Base-by-base conservation (phyloP, 2,797 vertebrate genomes). In the Pogonophryne albipinna region DNA sequence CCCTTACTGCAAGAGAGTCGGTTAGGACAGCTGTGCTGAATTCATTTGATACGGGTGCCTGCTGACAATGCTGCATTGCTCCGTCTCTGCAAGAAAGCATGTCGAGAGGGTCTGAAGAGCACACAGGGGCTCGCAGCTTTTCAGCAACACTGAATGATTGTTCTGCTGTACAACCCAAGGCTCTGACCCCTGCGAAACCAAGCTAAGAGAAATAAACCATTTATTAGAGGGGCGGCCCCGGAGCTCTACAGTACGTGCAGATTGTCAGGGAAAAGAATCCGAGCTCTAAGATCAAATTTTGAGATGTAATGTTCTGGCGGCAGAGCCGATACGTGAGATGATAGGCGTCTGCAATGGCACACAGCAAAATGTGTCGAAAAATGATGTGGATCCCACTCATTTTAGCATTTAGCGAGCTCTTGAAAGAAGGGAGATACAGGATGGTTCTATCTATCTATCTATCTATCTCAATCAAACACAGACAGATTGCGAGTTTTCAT, bases 21-120 rank as follows among this genome's bases (percentile, higher is more conserved):
- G 83, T 83, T 73, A 84, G 89, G 93, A 94, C 92, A 94, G 93
- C 91, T 93, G 93, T 94, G 92, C 79, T 93, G 89, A 94, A 95
- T 94, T 89, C 92, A 92, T 94, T 95, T 89, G 92, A 92, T 92
- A 94, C 73, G 92, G 92, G 87, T 86, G 89, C 85, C 85, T 88
- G 88, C 89, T 91, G 90, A 92, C 91, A 91, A 89, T 91, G 79
- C 91, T 87, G 85, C 90, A 89, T 80, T 82, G 88, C 88, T 90
- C 86, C 58, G 58, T 90, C 90, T 87, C 85, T 84, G 87, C 86
- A 83, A 89, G 87, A 66, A 80, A 91, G 84, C 87, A 78, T 90
- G 89, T 90, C 68, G 76, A 76, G 84, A 81, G 82, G 85, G 56
- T 85, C 80, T 83, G 88, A 82, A 63, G 87, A 87, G 86, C 84